Evolutionary conservation across 2,797 vertebrate genomes (phyloP).

Genomic region (Notolabrus celidotus): DNA sequence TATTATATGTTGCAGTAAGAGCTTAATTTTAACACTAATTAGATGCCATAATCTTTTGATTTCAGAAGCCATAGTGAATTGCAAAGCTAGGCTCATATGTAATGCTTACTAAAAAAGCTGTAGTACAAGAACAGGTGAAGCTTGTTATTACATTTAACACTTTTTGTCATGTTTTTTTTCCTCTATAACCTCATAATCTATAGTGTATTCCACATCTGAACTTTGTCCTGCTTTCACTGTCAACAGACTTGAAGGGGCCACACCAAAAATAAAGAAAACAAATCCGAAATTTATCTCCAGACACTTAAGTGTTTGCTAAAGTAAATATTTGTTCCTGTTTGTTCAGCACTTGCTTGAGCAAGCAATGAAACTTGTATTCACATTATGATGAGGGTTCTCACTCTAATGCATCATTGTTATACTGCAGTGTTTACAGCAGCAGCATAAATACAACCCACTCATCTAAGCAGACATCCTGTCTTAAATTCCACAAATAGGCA

Average conservation of each 20-base stretch:
- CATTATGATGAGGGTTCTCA: slow-evolving; percentile 23
- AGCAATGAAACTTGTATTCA: slow-evolving; percentile 25
- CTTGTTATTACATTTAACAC: no score
- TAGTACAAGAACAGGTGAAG: not conserved
- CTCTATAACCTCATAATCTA: no score
- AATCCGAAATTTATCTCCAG: slow-evolving; percentile 18
- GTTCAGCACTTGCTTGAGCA: slow-evolving; percentile 31
- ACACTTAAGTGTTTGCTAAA: slow-evolving; percentile 33
- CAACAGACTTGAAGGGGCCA: slow-evolving; percentile 33
- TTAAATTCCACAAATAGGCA: slow-evolving; percentile 58
- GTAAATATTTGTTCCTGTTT: slow-evolving; percentile 59
- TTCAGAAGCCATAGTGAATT: slow-evolving; percentile 1
- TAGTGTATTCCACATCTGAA: slow-evolving; percentile 23
- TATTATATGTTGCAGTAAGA: not conserved
- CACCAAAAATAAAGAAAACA: not conserved
- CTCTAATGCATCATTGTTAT: slow-evolving; percentile 21
- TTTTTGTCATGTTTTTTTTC: no score
- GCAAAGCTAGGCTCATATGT: not conserved
- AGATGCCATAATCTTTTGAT: slow-evolving; percentile 12
- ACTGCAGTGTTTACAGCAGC: slow-evolving; percentile 61
- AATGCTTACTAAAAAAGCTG: slow-evolving; percentile 2
- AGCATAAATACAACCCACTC: slow-evolving; percentile 67
- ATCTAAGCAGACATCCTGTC: slow-evolving; percentile 64
- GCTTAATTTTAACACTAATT: not conserved
- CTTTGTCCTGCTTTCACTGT: slow-evolving; percentile 16